A percentile compares a stretch with the other conserved stretches of the same genome.
Evolutionary conservation across 2,113 vertebrate species (phyloP).

Genomic region (Rhinolophus sinicus): DNA sequence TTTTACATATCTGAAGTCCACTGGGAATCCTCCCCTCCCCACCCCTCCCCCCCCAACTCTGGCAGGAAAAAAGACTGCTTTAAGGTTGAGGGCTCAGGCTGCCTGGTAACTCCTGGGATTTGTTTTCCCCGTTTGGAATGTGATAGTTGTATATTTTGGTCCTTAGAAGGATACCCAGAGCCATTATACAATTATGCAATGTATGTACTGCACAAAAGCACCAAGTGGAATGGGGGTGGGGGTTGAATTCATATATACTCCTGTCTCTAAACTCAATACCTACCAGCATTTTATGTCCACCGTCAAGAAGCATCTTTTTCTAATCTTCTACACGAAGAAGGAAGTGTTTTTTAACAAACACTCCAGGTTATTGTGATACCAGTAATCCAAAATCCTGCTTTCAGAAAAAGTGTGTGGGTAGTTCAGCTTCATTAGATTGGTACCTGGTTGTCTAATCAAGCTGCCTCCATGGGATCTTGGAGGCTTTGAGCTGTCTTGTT

Average conservation of each 20-base stretch:
- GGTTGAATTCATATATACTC: neutral
- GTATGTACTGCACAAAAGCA: neutral
- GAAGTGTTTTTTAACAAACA: neutral
- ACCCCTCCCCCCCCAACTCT: neutral
- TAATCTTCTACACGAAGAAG: neutral
- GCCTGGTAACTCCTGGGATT: neutral
- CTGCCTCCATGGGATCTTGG: neutral
- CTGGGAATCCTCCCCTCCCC: neutral
- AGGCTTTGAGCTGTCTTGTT: neutral
- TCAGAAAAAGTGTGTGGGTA: neutral
- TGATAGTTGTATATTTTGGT: neutral
- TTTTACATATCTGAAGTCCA: slow-evolving; percentile 56
- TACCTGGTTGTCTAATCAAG: neutral
- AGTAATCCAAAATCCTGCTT: neutral
- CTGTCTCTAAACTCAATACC: neutral
- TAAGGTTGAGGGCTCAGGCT: neutral
- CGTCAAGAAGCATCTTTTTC: neutral
- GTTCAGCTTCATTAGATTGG: neutral
- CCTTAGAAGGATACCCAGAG: neutral
- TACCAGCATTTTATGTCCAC: neutral
- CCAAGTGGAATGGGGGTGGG: too few species aligned
- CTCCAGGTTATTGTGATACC: neutral
- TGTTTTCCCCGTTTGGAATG: neutral
- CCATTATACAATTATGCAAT: too few species aligned
- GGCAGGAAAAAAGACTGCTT: neutral